phyloP scores from a whole-genome alignment of 2,888 invertebrate species.

The Diaphora mendica region DNA sequence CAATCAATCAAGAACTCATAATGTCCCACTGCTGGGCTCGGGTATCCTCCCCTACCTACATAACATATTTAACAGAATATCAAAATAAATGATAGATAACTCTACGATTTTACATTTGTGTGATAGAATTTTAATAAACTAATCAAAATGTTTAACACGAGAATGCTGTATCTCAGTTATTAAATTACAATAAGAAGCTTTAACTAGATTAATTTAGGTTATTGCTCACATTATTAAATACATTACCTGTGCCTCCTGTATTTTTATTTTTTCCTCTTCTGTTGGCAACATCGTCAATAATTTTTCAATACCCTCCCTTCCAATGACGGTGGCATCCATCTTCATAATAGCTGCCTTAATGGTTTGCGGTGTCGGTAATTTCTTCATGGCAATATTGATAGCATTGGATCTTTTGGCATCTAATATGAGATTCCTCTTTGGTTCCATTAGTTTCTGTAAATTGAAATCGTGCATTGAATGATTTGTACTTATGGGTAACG shows the following conservation, averaged over 20 bases:
- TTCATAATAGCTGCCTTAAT: slow-evolving; percentile 99
- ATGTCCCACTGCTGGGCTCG: no score
- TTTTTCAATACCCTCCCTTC: slow-evolving; percentile 99
- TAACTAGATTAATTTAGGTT: not conserved
- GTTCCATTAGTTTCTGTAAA: slow-evolving; percentile 79
- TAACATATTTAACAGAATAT: no score
- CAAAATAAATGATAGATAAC: no score
- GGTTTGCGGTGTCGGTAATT: slow-evolving; percentile 98
- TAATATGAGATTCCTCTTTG: slow-evolving; percentile 90
- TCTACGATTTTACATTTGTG: no score
- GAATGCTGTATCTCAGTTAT: no score
- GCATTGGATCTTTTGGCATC: slow-evolving; percentile 99
- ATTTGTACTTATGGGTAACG: not conserved
- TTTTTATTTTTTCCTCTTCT: slow-evolving; percentile 98
- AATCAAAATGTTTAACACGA: not conserved
- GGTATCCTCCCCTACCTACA: no score
- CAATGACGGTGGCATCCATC: slow-evolving; percentile 99
- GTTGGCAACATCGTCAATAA: slow-evolving; percentile 98
- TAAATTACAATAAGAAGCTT: not conserved
- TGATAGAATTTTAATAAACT: no score
- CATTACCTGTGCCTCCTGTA: slow-evolving; percentile 95
- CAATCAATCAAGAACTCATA: no score
- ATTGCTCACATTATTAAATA: not conserved
- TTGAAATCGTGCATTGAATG: slow-evolving; percentile 16
- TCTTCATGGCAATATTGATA: slow-evolving; percentile 99